Evolutionary conservation across 2,113 vertebrate genomes (phyloP).

Genomic region (Catharus minimus): DNA sequence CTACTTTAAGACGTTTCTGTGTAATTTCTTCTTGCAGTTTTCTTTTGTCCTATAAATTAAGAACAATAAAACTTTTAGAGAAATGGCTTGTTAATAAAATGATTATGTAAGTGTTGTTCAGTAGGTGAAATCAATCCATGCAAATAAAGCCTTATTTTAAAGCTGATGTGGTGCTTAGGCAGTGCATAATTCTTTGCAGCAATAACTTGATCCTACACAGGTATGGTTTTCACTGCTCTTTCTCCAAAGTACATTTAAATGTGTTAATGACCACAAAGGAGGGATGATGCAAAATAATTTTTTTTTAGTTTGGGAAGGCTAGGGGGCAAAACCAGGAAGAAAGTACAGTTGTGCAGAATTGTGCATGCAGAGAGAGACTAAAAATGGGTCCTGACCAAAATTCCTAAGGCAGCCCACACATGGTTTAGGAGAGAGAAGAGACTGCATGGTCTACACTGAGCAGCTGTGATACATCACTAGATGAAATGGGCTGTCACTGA

Average conservation of each 20-base stretch:
- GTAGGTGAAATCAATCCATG: neutral
- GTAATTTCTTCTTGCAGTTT: constrained; percentile 93
- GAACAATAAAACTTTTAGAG: neutral
- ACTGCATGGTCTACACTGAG: neutral
- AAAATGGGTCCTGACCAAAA: neutral
- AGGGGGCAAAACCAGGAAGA: neutral
- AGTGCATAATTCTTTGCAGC: neutral
- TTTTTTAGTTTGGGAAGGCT: neutral
- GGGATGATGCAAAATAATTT: neutral
- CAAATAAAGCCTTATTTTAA: neutral
- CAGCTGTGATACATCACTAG: neutral
- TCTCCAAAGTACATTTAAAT: neutral
- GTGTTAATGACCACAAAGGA: neutral
- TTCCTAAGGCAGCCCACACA: neutral
- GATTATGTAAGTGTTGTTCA: neutral
- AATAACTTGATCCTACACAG: neutral
- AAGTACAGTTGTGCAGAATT: neutral
- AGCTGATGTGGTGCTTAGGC: neutral
- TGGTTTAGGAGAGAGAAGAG: neutral
- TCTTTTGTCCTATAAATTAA: constrained; percentile 87
- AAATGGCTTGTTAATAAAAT: neutral
- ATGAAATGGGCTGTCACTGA: neutral
- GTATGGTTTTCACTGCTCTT: neutral
- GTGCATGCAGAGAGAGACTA: neutral
- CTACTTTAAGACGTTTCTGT: constrained; percentile 87